Evolutionary conservation across 2,113 vertebrate genomes (phyloP), one percentile per base, ranked within the genome.

Genomic region (Strix aluco): DNA sequence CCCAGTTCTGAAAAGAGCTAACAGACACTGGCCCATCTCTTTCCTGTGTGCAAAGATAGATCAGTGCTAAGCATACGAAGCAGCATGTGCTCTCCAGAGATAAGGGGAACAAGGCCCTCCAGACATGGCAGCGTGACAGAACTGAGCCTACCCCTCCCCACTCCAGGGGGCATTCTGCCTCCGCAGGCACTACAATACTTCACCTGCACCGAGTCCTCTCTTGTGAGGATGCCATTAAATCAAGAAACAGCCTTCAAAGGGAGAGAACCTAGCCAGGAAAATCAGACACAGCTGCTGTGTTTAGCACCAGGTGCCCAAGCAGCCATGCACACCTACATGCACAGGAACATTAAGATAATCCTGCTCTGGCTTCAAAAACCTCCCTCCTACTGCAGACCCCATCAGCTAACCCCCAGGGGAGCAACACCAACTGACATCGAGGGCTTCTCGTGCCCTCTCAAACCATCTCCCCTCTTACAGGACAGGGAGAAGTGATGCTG

Each of bases 361-460:
- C 22, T 3, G 3, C 15, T 57, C 21, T 40, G 29, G 13, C 58
- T 82, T 49, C 29, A 82, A 54, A 80, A 82, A 44, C 10, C 62
- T 40, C 49, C 10, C 22, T 77, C 26, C 79, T 77, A 36, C 55
- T 54, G 46, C 40, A 34, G 19, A 49, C n/a, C 27, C 6, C 15
- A 55, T 22, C 63, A 78, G 16, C 66, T 58, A 66, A 81, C 5
- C 26, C 42, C 21, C 38, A 59, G 9, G 21, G 32, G 2, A 67
- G 26, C 27, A 69, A 57, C 21, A 61, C 7, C 3, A 7, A 36
- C 32, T 8, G 23, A 49, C 18, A 42, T 0, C 0, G 0, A 77
- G 42, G 14, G 16, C 65, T 59, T 66, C 72, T n/a, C 1, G 1
- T 15, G 52, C 57, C 40, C 38, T 36, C 59, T 71, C 70, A 78